Conservation (phyloP, 30 jellyfish, hydroid and myxozoan species). For the Aurelia sp. region DNA sequence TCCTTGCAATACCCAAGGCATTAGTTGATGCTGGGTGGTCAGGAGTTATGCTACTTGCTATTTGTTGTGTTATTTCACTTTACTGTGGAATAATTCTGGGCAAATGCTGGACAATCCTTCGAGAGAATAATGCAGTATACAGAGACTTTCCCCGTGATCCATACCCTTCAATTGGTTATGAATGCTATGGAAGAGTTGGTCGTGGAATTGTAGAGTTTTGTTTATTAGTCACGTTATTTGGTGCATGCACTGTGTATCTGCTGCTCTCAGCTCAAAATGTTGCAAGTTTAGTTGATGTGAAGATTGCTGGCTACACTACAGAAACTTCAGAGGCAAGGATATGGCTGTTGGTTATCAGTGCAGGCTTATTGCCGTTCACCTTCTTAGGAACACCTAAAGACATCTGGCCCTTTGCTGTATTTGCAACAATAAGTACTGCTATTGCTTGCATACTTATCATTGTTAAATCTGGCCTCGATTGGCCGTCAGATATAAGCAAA, state of each 20-base stretch:
- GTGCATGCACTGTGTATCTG: slow-evolving; percentile 89
- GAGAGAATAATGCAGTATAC: slow-evolving; percentile 29
- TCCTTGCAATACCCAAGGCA: slow-evolving; percentile 94
- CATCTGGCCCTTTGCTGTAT: slow-evolving; percentile 74
- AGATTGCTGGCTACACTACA: slow-evolving; percentile 60
- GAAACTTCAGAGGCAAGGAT: slow-evolving; percentile 54
- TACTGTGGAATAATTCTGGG: slow-evolving; percentile 88
- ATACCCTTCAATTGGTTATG: slow-evolving; percentile 87
- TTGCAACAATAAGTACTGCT: slow-evolving; percentile 64
- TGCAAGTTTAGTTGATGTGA: slow-evolving; percentile 72
- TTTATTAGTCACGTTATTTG: slow-evolving; percentile 77
- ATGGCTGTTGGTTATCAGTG: slow-evolving; percentile 70
- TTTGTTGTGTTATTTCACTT: slow-evolving; percentile 66
- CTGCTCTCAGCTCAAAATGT: slow-evolving; percentile 79
- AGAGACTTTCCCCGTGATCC: slow-evolving; percentile 90
- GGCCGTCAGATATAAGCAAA: slow-evolving; percentile 48
- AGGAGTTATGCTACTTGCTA: slow-evolving; percentile 75
- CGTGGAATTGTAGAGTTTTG: slow-evolving; percentile 79
- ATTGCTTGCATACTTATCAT: slow-evolving; percentile 65
- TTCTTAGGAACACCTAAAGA: slow-evolving; percentile 76
- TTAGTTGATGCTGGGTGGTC: slow-evolving; percentile 94
- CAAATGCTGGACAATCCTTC: slow-evolving; percentile 84
- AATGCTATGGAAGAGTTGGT: slow-evolving; percentile 84
- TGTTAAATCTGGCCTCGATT: slow-evolving; percentile 40
- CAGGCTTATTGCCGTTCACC: slow-evolving; percentile 68